Base-by-base conservation (phyloP, 2,113 vertebrate species). In the Chloroceryle aenea region DNA sequence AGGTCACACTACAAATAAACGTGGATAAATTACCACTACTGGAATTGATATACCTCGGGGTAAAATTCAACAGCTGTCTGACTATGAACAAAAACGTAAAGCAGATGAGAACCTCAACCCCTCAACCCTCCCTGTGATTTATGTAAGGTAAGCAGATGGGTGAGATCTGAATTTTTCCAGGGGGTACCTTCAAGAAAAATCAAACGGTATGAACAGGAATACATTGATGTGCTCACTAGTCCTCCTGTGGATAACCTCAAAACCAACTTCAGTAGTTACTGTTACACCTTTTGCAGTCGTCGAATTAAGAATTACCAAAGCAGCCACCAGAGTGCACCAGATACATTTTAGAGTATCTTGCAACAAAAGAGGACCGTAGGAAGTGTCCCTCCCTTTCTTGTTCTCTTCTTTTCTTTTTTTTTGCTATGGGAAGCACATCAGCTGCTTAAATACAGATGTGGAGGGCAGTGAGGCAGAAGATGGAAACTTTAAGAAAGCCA, bases 261-360 rank as follows among this genome's bases (percentile, higher is more conserved):
- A 87, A 88, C 2, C 10, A 43, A 40, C 16, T 23, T 25, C 3
- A 0, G 8, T 68, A 84, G 27, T 73, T 67, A 80, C 15, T 25
- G 21, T 67, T 81, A 80, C 63, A 63, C 36, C 22, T 89, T 89
- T 64, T 25, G 12, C 4, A 3, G 8, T 90, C 38, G 38, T 22
- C 2, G 6, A 82, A 92, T 67, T 38, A 87, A 76, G 85, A 56
- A 62, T 93, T 96, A 90, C 40, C 1, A 1, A 90, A 93, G 72
- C 95, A 91, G 83, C 97, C 97, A 96, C 95, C 94, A 97, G 97
- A 96, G 97, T 58, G 96, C 97, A 96, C 96, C 72, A 96, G 83
- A 96, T 79, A 73, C 95, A 79, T 96, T 94, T 82, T 29, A 88
- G 75, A 96, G 62, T n/a, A 67, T 50, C n/a, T 73, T 29, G 1